Conservation (phyloP, 2,888 invertebrate genomes). For the Tipula confusa region DNA sequence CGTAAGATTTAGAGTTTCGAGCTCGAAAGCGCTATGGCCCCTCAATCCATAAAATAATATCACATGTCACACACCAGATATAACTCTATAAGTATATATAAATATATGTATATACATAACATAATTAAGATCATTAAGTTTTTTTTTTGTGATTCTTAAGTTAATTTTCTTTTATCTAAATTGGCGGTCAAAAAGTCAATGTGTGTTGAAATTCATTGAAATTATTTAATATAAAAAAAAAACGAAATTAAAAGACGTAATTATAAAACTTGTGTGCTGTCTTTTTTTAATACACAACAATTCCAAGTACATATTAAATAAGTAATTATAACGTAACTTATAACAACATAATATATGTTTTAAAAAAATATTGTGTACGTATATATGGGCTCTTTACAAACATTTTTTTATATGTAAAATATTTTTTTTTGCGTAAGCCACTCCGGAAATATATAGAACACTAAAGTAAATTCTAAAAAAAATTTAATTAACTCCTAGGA, state of each 20-base stretch:
- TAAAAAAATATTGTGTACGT: background rate
- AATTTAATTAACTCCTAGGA: no score
- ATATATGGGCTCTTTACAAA: background rate
- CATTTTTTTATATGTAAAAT: background rate
- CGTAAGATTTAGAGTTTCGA: background rate
- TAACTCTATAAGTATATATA: background rate
- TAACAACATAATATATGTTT: background rate
- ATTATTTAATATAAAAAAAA: background rate
- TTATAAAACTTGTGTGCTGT: background rate
- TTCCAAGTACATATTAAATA: background rate
- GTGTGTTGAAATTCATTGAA: background rate
- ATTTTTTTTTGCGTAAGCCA: background rate
- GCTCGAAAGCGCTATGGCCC: background rate
- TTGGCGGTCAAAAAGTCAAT: conserved; percentile 12
- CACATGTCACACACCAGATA: background rate
- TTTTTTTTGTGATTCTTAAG: background rate
- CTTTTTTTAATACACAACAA: background rate
- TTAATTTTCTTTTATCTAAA: background rate
- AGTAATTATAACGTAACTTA: background rate
- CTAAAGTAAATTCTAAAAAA: no score
- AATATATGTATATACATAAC: background rate
- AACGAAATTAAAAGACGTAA: background rate
- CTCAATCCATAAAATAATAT: background rate
- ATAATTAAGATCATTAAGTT: background rate
- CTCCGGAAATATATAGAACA: no score